Conservation (phyloP, 1,140 invertebrate genomes). For the Lineus longissimus region DNA sequence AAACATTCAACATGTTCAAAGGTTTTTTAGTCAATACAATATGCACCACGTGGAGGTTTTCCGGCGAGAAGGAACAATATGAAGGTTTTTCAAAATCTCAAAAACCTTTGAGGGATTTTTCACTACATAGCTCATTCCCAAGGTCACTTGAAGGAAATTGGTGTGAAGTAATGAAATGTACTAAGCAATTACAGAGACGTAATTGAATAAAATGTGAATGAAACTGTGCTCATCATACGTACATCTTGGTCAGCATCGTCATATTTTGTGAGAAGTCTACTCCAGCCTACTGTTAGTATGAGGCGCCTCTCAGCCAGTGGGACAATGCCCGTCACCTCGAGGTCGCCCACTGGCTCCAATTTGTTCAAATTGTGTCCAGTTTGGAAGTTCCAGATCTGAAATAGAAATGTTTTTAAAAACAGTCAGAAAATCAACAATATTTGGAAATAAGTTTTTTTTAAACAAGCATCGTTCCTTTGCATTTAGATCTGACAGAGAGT, state of each 20-base stretch:
- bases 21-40: no score
- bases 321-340: constrained; percentile 50
- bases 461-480: not conserved
- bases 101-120: no score
- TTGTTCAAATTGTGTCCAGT: constrained; percentile 53
- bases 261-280: constrained; percentile 42
- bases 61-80: no score
- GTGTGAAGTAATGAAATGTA: no score
- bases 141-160: no score
- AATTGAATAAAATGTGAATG: no score
- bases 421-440: not conserved
- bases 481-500: not conserved
- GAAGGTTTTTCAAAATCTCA: no score
- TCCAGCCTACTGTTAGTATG: constrained; percentile 51
- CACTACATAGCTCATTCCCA: no score
- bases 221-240: no score
- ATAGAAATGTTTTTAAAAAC: not conserved
- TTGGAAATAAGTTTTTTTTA: not conserved
- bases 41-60: no score
- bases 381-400: constrained; percentile 53
- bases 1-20: not conserved
- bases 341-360: constrained; percentile 43
- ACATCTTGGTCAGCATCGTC: constrained; percentile 50
- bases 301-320: constrained; percentile 42
- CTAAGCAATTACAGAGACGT: no score